phyloP scores from a whole-genome alignment of 2,888 invertebrate genomes.

The Eurytoma californica region DNA sequence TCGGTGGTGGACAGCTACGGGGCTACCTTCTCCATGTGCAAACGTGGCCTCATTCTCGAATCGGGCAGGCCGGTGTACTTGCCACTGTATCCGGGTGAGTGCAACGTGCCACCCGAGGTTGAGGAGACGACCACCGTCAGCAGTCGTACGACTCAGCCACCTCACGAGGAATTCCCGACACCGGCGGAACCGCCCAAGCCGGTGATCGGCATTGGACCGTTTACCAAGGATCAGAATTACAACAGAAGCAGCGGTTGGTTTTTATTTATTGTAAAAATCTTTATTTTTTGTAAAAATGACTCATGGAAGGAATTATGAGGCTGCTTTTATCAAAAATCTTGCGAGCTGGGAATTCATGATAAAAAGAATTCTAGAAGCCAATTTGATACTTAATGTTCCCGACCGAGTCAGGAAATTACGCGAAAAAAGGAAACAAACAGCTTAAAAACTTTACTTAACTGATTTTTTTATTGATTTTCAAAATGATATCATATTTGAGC shows the following conservation, averaged over 20 bases:
- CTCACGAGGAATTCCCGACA: constrained; percentile 63
- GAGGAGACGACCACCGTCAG: constrained; percentile 57
- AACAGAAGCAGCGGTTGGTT: constrained; percentile 61
- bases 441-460: too few species aligned
- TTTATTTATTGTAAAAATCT: too few species aligned
- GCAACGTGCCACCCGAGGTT: constrained; percentile 80
- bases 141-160: constrained; percentile 65
- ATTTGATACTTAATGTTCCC: too few species aligned
- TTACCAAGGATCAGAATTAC: constrained; percentile 69
- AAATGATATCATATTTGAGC: too few species aligned
- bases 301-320: too few species aligned
- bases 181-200: constrained; percentile 37
- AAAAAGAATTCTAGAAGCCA: too few species aligned
- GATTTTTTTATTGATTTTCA: too few species aligned
- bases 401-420: too few species aligned
- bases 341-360: too few species aligned
- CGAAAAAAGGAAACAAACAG: too few species aligned
- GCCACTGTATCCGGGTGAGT: constrained; percentile 86
- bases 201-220: constrained; percentile 67
- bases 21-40: constrained; percentile 88
- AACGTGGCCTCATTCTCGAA: constrained; percentile 83
- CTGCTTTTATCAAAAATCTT: too few species aligned
- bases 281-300: too few species aligned
- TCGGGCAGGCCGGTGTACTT: constrained; percentile 85
- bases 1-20: constrained; percentile 90